A percentile compares a stretch with the other conserved stretches of the same genome.
phyloP scores from a whole-genome alignment of 2,113 vertebrate genomes.

The Otolemur garnettii region DNA sequence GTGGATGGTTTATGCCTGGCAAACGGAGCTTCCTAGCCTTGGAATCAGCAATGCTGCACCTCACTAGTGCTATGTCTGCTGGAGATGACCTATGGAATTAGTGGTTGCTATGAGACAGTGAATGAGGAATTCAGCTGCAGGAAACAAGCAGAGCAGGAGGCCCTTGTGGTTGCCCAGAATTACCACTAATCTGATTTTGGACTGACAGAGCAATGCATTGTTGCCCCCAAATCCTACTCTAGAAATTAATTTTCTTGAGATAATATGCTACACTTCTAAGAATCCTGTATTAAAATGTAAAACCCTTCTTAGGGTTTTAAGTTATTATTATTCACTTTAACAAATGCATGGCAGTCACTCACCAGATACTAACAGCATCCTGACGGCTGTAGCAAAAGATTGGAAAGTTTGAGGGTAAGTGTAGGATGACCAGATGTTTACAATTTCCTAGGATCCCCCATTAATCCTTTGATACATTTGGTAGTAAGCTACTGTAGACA shows the following conservation, averaged over 20 bases:
- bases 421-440: neutral
- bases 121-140: conserved; percentile 23
- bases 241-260: conserved; percentile 21
- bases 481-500: neutral
- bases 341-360: neutral
- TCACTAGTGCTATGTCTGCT: neutral
- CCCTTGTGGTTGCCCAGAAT: neutral
- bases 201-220: neutral
- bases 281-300: conserved; percentile 25
- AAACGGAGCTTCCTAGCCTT: conserved; percentile 42
- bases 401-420: neutral
- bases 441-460: neutral
- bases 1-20: neutral
- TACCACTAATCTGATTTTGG: neutral
- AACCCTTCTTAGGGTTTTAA: neutral
- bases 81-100: neutral
- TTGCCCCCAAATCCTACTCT: neutral
- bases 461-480: neutral
- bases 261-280: neutral
- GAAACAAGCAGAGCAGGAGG: conserved; percentile 13
- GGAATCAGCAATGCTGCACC: neutral
- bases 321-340: neutral
- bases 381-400: neutral
- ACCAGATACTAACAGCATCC: neutral
- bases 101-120: neutral